A percentile compares a stretch with the other conserved stretches of the same genome.
Conservation (phyloP, 1,140 invertebrate species). For the Cotesia typhae region DNA sequence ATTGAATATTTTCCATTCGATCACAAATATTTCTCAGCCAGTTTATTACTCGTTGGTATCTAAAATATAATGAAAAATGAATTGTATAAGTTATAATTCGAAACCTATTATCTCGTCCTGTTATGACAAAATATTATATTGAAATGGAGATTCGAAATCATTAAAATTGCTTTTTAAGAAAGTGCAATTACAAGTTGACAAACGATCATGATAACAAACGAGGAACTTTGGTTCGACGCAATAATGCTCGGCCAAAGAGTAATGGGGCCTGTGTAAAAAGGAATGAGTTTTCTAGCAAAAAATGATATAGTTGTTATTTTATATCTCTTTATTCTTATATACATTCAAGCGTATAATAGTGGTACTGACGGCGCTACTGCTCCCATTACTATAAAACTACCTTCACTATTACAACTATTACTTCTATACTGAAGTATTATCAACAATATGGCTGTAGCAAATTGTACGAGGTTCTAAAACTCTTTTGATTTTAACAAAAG, state of each 20-base stretch:
- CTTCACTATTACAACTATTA: background rate
- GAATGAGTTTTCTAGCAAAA: conserved; percentile 4
- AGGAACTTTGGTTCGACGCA: background rate
- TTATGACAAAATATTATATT: too few species aligned
- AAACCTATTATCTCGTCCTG: too few species aligned
- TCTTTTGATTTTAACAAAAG: conserved; percentile 26
- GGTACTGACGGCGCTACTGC: background rate
- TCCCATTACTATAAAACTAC: background rate
- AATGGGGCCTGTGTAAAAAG: background rate
- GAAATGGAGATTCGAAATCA: too few species aligned
- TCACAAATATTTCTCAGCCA: too few species aligned
- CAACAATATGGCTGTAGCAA: conserved; percentile 26
- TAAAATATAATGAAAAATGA: too few species aligned
- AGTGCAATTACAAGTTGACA: background rate
- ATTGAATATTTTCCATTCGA: too few species aligned
- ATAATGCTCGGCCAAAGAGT: background rate
- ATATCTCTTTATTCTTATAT: background rate
- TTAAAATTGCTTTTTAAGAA: background rate
- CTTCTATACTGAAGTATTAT: conserved; percentile 12
- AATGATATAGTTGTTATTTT: conserved; percentile 1
- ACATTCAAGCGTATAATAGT: background rate
- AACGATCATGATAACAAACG: conserved; percentile 1
- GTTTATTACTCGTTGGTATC: too few species aligned
- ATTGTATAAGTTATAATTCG: too few species aligned
- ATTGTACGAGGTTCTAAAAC: conserved; percentile 20